Conservation (phyloP, 2,888 invertebrate species). For the Phortica okadai region DNA sequence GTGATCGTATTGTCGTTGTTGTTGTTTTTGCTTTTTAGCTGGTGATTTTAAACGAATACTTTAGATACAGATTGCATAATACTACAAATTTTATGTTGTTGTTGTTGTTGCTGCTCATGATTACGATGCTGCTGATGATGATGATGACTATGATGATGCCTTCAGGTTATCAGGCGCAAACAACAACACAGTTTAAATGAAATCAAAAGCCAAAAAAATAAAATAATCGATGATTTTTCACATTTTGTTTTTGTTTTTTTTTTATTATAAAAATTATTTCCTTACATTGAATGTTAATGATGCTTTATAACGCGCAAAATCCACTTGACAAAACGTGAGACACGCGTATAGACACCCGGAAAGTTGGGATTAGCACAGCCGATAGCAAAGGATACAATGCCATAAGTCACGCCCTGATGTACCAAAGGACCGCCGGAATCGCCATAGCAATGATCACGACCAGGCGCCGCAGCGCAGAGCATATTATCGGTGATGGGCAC, state of each 20-base stretch:
- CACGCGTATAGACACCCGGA: slow-evolving; percentile 45
- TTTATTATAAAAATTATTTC: neutral
- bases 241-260: neutral
- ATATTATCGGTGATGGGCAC: slow-evolving; percentile 34
- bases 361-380: slow-evolving; percentile 42
- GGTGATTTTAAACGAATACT: slow-evolving; percentile 1
- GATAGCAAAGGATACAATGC: slow-evolving; percentile 45
- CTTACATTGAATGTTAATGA: neutral
- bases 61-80: slow-evolving; percentile 9
- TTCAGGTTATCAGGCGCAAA: slow-evolving; percentile 31
- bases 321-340: slow-evolving; percentile 43
- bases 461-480: slow-evolving; percentile 41
- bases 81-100: slow-evolving; percentile 37
- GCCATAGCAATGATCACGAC: slow-evolving; percentile 42
- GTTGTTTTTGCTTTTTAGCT: neutral
- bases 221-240: neutral
- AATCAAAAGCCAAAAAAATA: slow-evolving; percentile 8
- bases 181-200: slow-evolving; percentile 15
- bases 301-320: slow-evolving; percentile 32
- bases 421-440: slow-evolving; percentile 48
- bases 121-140: slow-evolving; percentile 38
- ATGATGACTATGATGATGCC: slow-evolving; percentile 47
- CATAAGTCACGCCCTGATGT: slow-evolving; percentile 37
- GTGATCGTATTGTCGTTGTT: neutral
- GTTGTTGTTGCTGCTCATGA: slow-evolving; percentile 43